phyloP scores from a whole-genome alignment of 35 echinoderm and acorn worm species.

The Apostichopus parvimensis region DNA sequence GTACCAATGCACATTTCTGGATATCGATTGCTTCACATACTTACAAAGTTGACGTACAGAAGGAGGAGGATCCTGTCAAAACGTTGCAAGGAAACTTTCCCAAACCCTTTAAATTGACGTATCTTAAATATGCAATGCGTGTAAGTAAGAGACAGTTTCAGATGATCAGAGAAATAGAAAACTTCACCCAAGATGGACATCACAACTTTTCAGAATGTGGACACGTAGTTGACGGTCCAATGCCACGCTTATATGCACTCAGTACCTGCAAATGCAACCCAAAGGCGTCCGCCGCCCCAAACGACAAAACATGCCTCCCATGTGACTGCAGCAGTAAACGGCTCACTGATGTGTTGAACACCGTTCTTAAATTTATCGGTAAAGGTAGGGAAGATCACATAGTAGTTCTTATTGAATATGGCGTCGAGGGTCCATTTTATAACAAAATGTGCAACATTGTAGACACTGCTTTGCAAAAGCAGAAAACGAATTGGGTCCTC shows the following conservation, averaged over 20 bases:
- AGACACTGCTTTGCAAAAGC: not conserved
- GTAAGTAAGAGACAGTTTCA: slow-evolving; percentile 11
- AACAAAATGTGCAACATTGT: slow-evolving; percentile 13
- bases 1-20: not conserved
- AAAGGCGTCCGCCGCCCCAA: too few species aligned
- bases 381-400: not conserved
- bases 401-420: slow-evolving; percentile 15
- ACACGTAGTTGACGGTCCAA: slow-evolving; percentile 17
- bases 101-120: not conserved
- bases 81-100: not conserved
- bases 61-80: not conserved
- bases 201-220: slow-evolving; percentile 14
- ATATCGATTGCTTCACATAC: slow-evolving; percentile 20
- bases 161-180: not conserved
- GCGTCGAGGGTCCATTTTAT: slow-evolving; percentile 3
- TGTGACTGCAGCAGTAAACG: not conserved
- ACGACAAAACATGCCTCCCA: not conserved
- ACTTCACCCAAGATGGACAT: slow-evolving; percentile 14
- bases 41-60: slow-evolving; percentile 16
- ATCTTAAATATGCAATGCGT: slow-evolving; percentile 29
- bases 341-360: not conserved
- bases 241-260: slow-evolving; percentile 7
- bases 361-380: not conserved
- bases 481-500: slow-evolving; percentile 22
- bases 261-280: not conserved